Conservation (phyloP, 2,113 vertebrate genomes). For the Papio anubis region DNA sequence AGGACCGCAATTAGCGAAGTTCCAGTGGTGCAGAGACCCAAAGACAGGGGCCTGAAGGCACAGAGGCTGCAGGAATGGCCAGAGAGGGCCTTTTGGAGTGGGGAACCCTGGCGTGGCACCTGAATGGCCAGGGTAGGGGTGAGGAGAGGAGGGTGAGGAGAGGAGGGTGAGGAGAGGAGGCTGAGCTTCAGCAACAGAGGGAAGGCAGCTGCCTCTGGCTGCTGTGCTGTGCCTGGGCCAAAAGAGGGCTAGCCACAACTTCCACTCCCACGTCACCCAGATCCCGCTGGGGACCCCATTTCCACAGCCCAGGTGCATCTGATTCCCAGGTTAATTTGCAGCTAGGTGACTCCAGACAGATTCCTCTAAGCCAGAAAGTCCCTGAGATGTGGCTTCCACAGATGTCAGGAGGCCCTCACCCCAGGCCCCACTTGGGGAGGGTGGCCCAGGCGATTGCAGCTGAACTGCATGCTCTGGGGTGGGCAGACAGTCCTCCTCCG, state of each 20-base stretch:
- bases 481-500: not conserved
- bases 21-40: accelerated
- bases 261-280: not conserved
- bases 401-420: not conserved
- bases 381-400: not conserved
- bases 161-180: not conserved
- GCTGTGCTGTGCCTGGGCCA: not conserved
- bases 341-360: not conserved
- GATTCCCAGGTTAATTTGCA: not conserved
- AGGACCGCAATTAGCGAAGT: accelerated
- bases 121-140: not conserved
- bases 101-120: not conserved
- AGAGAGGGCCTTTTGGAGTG: not conserved
- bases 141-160: too few relatives aligned
- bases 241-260: not conserved
- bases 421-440: not conserved
- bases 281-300: not conserved
- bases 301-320: not conserved
- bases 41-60: not conserved
- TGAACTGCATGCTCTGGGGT: not conserved
- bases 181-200: too few relatives aligned
- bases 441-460: not conserved
- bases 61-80: not conserved
- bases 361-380: not conserved
- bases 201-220: not conserved